Evolutionary conservation across 2,888 invertebrate species (phyloP), one percentile per base, ranked within the genome.

Genomic region (Coleophora deauratella): DNA sequence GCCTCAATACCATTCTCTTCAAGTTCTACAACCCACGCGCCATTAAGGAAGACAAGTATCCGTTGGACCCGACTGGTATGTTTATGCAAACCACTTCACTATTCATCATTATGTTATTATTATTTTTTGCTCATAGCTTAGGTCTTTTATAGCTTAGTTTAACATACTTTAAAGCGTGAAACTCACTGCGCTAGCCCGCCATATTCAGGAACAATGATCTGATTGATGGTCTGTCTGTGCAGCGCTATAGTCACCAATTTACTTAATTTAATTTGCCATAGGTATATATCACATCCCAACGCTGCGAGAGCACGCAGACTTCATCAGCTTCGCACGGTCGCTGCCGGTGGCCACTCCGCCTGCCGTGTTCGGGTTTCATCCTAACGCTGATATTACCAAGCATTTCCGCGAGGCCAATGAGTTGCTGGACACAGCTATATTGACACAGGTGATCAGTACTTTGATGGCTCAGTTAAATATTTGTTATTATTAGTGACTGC

Each of bases 381-480:
- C 94, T 44, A 97, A 97, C 78, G 97, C 96, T 0, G 96, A 97
- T 62, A 95, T 97, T 58, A 92, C 94, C 59, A 95, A 96, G 69
- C 96, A 97, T 71, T 93, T 95, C 71, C 91, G 93, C 56, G 97
- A 97, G 67, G 94, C 95, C 1, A 89, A 90, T 54, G 88, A 92
- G 45, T 66, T 98, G 41, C 90, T 97, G 42, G 74, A 85, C 42
- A 95, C 91, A 11, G 90, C 91, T 10, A 73, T 94, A 41, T 72
- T 93, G 6, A 95, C 95, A 10, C 95, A 95, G 91, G 95, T 93
- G 51, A 21, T 6, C 21, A n/a, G n/a, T n/a, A n/a, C n/a, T n/a
- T 28, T 30, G 9, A 28, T 28, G 28, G 28, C 6, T 9, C 9
- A 28, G 9, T 6, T 28, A 28, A 28, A 28, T 28, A 28, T 28